Conservation (phyloP, 2,797 vertebrate species). For the Urophycis tenuis region DNA sequence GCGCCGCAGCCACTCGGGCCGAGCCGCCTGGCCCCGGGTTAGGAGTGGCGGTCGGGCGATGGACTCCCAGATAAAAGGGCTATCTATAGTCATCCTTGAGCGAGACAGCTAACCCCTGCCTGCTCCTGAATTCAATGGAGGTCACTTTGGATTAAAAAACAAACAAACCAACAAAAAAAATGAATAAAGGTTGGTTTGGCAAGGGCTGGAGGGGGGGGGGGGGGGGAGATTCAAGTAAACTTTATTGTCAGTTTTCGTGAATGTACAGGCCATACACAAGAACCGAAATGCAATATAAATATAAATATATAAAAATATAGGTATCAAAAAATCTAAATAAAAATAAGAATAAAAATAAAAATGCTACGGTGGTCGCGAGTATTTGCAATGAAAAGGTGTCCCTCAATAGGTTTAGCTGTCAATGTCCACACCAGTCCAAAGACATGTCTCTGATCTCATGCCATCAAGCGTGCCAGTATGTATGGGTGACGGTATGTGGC, state of each 20-base stretch:
- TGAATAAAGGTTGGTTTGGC: not conserved
- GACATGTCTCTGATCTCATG: not conserved
- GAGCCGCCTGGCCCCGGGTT: not conserved
- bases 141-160: not conserved
- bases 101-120: not conserved
- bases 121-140: not conserved
- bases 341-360: no score
- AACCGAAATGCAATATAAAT: no score
- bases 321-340: no score
- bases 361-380: no score
- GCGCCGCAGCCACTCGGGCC: conserved; percentile 1
- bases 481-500: not conserved
- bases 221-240: no score
- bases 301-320: no score
- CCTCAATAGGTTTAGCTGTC: no score
- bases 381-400: no score
- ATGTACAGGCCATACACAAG: no score
- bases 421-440: not conserved
- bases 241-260: no score
- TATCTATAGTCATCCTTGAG: not conserved
- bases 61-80: not conserved
- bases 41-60: not conserved
- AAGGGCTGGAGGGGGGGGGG: no score
- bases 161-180: not conserved
- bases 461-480: not conserved